Conservation (phyloP, 2,888 invertebrate genomes). For the Drosophila longiperda region DNA sequence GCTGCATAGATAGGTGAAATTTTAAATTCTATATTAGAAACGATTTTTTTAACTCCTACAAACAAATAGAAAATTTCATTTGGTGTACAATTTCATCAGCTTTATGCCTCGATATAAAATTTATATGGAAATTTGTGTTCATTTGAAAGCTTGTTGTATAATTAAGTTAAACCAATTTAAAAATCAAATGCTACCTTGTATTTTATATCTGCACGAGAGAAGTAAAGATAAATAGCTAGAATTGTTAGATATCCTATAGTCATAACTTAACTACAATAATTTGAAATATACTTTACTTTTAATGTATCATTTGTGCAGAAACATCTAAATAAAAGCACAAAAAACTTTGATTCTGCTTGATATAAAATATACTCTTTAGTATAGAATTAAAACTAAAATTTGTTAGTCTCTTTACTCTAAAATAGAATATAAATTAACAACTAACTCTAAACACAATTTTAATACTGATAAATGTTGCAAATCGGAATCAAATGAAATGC, state of each 20-base stretch:
- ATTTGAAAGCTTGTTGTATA: constrained; percentile 1
- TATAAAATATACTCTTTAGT: neutral
- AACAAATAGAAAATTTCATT: neutral
- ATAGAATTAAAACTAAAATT: neutral
- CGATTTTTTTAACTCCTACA: neutral
- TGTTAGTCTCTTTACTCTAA: neutral
- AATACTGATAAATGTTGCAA: constrained; percentile 33
- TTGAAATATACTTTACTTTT: neutral
- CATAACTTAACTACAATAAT: neutral
- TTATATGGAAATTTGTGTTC: neutral
- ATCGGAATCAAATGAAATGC: constrained; percentile 43
- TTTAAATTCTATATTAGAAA: neutral
- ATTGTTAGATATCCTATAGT: neutral
- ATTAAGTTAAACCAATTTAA: constrained; percentile 15
- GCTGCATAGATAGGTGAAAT: neutral
- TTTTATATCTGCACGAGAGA: neutral
- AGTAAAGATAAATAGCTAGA: neutral
- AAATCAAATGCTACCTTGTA: constrained; percentile 14
- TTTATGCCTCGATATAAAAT: neutral
- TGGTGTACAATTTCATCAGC: neutral
- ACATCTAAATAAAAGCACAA: neutral
- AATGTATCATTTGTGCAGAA: too few relatives aligned
- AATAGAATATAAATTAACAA: neutral
- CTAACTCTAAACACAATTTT: constrained; percentile 8
- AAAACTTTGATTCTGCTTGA: neutral